A percentile compares a stretch with the other conserved stretches of the same genome.
Evolutionary conservation across 2,888 invertebrate genomes (phyloP).

Genomic region (Leptinotarsa peninsularis): DNA sequence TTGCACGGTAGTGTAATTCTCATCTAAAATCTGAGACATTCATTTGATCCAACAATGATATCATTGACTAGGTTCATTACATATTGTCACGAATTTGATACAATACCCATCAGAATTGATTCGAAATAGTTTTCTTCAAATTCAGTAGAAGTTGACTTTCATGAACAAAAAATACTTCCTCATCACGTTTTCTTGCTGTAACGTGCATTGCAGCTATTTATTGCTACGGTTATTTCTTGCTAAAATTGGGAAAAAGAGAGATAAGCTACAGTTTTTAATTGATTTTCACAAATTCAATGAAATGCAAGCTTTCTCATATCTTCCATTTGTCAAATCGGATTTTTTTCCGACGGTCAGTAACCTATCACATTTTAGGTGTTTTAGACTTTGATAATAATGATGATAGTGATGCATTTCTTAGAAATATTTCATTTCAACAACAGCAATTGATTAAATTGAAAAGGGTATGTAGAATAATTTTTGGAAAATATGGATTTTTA

Average conservation of each 20-base stretch:
- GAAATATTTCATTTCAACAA: too few species aligned
- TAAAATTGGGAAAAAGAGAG: not conserved
- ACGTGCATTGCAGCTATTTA: constrained; percentile 6
- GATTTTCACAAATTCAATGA: constrained; percentile 3
- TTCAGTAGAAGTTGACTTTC: constrained; percentile 23
- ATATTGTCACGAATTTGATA: constrained; percentile 27
- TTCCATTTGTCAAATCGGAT: not conserved
- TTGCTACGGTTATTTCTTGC: constrained; percentile 1
- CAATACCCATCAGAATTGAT: constrained; percentile 29
- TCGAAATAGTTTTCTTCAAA: constrained; percentile 26
- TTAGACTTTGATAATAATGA: too few species aligned
- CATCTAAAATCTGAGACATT: constrained; percentile 1
- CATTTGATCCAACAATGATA: constrained; percentile 21
- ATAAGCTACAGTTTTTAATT: constrained; percentile 1
- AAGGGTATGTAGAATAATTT: too few species aligned
- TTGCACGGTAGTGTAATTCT: not conserved
- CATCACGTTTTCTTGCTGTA: constrained; percentile 21
- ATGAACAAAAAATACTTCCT: constrained; percentile 25
- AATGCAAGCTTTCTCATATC: not conserved
- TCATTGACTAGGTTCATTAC: constrained; percentile 19
- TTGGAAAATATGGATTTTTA: too few species aligned
- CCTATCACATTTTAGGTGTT: too few species aligned
- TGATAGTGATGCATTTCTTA: too few species aligned
- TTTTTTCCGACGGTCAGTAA: not conserved
- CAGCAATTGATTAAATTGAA: too few species aligned